Percentiles rank a stretch among this genome's conserved stretches.
Evolutionary conservation across 2,888 invertebrate genomes (phyloP).

Genomic region (Ochropacha duplaris): DNA sequence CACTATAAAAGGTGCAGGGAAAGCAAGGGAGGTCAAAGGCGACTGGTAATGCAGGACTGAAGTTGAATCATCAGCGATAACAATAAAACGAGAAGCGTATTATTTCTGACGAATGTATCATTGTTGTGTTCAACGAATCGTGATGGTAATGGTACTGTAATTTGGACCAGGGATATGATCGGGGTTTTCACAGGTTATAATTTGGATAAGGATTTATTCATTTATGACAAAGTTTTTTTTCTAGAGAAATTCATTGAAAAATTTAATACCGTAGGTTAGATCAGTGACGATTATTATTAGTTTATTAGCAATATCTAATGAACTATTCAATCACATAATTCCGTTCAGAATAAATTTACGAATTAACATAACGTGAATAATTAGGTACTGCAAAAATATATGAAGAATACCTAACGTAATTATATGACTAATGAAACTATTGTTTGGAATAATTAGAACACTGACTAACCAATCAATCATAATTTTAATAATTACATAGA

Average conservation of each 20-base stretch:
- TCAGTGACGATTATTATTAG: too few relatives aligned
- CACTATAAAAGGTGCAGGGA: conserved; percentile 16
- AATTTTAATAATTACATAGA: not conserved
- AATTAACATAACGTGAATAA: not conserved
- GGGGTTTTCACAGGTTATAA: conserved; percentile 9
- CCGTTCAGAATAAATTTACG: not conserved
- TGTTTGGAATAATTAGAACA: not conserved
- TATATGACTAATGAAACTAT: not conserved
- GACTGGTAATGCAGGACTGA: conserved; percentile 40
- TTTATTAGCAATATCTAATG: not conserved
- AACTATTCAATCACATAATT: too few relatives aligned
- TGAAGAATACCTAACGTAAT: not conserved
- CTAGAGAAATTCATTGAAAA: not conserved
- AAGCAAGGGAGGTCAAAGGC: conserved; percentile 36
- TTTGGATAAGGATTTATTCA: not conserved
- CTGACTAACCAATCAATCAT: not conserved
- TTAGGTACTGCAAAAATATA: not conserved
- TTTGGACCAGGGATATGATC: conserved; percentile 35
- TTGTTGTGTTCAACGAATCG: conserved; percentile 48
- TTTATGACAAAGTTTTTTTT: not conserved
- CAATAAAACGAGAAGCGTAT: conserved; percentile 44
- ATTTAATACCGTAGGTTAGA: too few relatives aligned
- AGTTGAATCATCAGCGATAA: conserved; percentile 57
- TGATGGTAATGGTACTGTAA: conserved; percentile 43
- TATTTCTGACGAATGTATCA: conserved; percentile 34